These are phyloP conservation scores for Furcifer pardalis DNA, from an alignment of 2,797 vertebrate species.

Conservation along the genomic window DNA sequence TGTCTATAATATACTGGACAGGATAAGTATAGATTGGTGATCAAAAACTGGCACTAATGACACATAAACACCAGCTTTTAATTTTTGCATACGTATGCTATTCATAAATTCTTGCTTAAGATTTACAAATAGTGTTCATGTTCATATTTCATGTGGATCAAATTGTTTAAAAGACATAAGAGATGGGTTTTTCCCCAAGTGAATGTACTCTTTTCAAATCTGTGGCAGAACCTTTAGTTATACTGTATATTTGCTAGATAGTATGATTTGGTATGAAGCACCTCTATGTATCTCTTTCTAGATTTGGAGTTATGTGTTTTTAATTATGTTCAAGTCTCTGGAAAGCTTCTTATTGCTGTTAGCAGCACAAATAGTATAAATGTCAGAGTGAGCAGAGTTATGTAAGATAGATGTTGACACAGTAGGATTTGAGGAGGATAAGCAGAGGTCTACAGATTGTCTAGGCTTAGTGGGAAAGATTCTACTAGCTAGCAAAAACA, in stretches of 20 bases:
- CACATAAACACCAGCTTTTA: background rate
- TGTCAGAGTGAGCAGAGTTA: background rate
- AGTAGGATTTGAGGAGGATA: background rate
- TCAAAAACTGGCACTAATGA: background rate
- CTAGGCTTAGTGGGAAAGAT: background rate
- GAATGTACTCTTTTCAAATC: background rate
- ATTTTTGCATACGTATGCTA: background rate
- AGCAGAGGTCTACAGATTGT: background rate
- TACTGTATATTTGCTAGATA: background rate
- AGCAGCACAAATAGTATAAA: slow-evolving; percentile 1
- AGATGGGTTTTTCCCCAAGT: background rate
- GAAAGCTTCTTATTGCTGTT: background rate
- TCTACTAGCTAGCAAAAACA: background rate
- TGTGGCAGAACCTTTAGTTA: background rate
- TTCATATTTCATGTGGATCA: background rate
- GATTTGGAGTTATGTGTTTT: background rate
- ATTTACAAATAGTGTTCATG: background rate
- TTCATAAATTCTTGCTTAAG: background rate
- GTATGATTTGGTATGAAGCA: background rate
- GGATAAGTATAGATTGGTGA: background rate
- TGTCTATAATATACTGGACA: too few species aligned
- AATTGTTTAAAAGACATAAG: background rate
- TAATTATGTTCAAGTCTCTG: background rate
- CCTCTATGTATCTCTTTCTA: background rate
- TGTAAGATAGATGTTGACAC: background rate